Base-by-base conservation (phyloP, 2,888 invertebrate genomes). In the Euphydryas editha region DNA sequence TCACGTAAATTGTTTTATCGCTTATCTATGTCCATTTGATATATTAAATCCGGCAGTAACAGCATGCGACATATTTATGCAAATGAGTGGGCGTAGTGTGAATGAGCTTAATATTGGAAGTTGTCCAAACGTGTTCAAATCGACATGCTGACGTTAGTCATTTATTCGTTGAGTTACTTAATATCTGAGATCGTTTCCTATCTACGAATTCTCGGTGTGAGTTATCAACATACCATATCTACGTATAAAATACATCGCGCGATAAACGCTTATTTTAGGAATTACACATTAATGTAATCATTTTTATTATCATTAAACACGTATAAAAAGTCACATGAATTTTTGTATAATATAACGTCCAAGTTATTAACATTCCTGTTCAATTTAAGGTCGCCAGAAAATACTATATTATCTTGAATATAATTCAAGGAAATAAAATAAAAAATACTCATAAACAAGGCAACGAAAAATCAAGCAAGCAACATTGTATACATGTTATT, bases 51-150 rank as follows among this genome's bases (percentile, higher is more conserved):
- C 62, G 67, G 62, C 70, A 59, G 68, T 71, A n/a, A n/a, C n/a
- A n/a, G n/a, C n/a, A 78, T 76, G 73, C 76, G 75, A 72, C 75
- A 77, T 76, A 85, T 81, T 82, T 84, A 86, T 85, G 80, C 82
- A 78, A 75, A 72, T 75, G 76, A 72, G 85, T 86, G 84, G 85
- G 83, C 76, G 82, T 80, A 78, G 87, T 88, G 88, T 91, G 91
- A 92, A 92, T 92, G 90, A 85, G 87, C 84, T n/a, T 83, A 81
- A 81, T 78, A 78, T 86, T 90, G 91, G 90, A 90, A 73, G 75
- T 75, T 73, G 73, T 84, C 90, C 90, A n/a, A 91, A 84, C 83
- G 84, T 85, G 84, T 79, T 79, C 78, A 77, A 72, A 72, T 69
- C 62, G 75, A 72, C 65, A 73, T 70, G 71, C 75, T 87, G 84